Evolutionary conservation across 2,888 invertebrate species (phyloP), one percentile per base, ranked within the genome.

Genomic region (Ganaspis brasiliensis): DNA sequence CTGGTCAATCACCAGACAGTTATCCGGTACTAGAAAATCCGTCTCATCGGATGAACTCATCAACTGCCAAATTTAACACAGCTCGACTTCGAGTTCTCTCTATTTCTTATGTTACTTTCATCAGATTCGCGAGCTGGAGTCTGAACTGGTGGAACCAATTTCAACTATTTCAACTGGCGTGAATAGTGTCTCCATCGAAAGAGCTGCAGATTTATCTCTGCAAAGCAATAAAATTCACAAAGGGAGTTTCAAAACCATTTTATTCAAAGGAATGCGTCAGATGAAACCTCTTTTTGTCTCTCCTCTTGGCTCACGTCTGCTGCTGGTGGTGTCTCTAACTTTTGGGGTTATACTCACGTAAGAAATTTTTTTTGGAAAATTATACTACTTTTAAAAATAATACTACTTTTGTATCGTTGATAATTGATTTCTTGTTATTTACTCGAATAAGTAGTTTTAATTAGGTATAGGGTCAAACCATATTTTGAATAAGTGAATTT

Each of bases 241-340:
- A 90, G 90, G 49, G 87, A 35, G 93, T 93, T 0, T 81, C 91
- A 37, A 92, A 92, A 74, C 93, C 93, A 0, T 85, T 95, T 21
- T 92, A 12, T 55, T 92, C 2, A 93, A 93, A 1, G 95, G 95
- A 0, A 92, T 93, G 78, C 89, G 92, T 0, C 96, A 96, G 89
- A 92, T 95, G 78, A 93, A 93, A 49, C 95, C 95, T 0, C 92
- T 96, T 83, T 95, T 96, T 89, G 92, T 89, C 19, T 92, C 93
- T 1, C 95, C 96, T 0, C 92, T 95, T 84, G 83, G 94, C 2
- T 89, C 92, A 0, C 93, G 94, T 89, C 93, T 96, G 0, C 59
- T 95, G 8, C 92, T 95, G 12, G 93, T 95, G 52, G 94, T 95
- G 87, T 91, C 0, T 93, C 95, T 85, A 95, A 95, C 84, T 94